Base-by-base conservation (phyloP, 2,113 vertebrate genomes). In the Melanotaenia duboulayi region DNA sequence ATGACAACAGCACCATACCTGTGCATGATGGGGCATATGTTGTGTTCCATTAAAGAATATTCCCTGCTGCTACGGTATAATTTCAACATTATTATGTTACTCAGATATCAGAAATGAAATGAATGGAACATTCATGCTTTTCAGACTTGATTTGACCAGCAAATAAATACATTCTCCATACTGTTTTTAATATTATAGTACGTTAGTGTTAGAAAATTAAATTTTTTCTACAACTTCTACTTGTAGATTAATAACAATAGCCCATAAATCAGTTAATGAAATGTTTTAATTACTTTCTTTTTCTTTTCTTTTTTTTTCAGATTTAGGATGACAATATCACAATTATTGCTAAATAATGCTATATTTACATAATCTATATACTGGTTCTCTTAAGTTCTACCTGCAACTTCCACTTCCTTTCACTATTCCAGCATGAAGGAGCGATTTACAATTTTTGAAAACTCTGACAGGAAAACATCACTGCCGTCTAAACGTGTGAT, bases 31-130 rank as follows among this genome's bases (percentile, higher is more conserved):
- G 49, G 55, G 42, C 62, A 59, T 61, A 70, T 20, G 6, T 48
- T 76, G 16, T 11, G 66, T 80, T 84, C 64, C 61, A 84, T 84
- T 83, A 75, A 58, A 16, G 55, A 19, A 58, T 46, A 52, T 61
- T 69, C 62, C 59, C 61, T 63, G 62, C 65, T 81, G 65, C 50
- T 32, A 11, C 5, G 2, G n/a, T 42, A 46, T 70, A 68, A 87
- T 89, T 74, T 58, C 65, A 71, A 22, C 25, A 32, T 80, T 65
- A 62, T 49, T 54, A 67, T 86, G 70, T 67, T 58, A 24, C 71
- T 74, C 37, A 50, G 59, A 72, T 50, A 52, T 23, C 40, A 65
- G 24, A 46, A 64, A 42, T 48, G 16, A 50, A 48, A 61, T 35
- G 16, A 51, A 20, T 14, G 17, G 54, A 24, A 39, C 7, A 46